Conservation (phyloP, 1,140 invertebrate species). For the Magallana gigas region DNA sequence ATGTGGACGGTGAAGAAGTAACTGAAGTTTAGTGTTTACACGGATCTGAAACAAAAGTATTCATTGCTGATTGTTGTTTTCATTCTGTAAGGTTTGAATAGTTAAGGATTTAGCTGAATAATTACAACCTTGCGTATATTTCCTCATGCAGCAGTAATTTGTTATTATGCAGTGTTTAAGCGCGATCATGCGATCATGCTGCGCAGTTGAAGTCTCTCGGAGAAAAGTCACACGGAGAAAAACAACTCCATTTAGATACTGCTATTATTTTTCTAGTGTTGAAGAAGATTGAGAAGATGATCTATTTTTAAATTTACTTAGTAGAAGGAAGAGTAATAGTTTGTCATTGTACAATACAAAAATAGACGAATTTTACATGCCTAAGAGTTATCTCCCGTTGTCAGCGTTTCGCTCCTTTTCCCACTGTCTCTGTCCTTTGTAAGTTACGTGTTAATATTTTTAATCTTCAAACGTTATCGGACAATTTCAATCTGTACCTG, state of each 20-base stretch:
- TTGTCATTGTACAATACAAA: too few relatives aligned
- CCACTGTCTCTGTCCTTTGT: not conserved
- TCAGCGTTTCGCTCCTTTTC: not conserved
- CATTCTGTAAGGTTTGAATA: too few relatives aligned
- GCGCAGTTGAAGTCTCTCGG: too few relatives aligned
- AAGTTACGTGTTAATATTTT: not conserved
- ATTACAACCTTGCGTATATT: not conserved
- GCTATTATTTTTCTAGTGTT: too few relatives aligned
- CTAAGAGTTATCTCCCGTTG: conserved; percentile 14
- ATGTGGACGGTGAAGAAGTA: too few relatives aligned
- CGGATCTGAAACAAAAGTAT: too few relatives aligned
- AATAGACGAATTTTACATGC: too few relatives aligned
- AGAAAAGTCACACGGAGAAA: too few relatives aligned
- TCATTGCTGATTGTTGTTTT: too few relatives aligned
- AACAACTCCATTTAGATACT: too few relatives aligned
- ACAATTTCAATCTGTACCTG: not conserved
- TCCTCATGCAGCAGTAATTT: not conserved
- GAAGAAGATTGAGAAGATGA: not conserved
- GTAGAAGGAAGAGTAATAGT: not conserved
- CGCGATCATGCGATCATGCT: not conserved
- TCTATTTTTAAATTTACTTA: not conserved
- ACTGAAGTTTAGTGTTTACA: too few relatives aligned
- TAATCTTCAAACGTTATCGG: not conserved
- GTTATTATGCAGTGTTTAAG: not conserved
- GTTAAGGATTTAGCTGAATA: too few relatives aligned